Conservation (phyloP, 2,888 invertebrate species). For the Julus scandinavius region DNA sequence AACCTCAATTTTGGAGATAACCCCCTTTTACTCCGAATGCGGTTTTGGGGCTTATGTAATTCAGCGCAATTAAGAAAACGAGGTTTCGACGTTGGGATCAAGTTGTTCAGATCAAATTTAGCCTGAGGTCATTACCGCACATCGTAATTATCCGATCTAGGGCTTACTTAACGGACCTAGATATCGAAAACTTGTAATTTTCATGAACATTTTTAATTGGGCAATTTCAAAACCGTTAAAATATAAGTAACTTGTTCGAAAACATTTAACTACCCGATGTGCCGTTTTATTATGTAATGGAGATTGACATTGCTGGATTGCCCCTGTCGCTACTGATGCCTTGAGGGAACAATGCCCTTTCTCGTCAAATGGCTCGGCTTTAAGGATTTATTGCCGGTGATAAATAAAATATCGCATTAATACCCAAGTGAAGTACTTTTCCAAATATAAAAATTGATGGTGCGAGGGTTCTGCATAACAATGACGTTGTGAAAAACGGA, state of each 20-base stretch:
- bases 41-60: background rate
- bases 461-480: background rate
- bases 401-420: constrained; percentile 24
- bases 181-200: background rate
- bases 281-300: background rate
- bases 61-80: background rate
- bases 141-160: too few relatives aligned
- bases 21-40: constrained; percentile 39
- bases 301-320: background rate
- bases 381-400: background rate
- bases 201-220: background rate
- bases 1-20: constrained; percentile 34
- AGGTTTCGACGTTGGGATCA: constrained; percentile 7
- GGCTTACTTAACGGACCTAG: too few relatives aligned
- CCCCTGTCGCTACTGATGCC: background rate
- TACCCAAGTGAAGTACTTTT: constrained; percentile 6
- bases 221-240: too few relatives aligned
- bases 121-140: too few relatives aligned
- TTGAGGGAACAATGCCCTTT: constrained; percentile 24
- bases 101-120: background rate
- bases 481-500: background rate
- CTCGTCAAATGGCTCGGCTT: background rate
- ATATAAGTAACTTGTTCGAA: too few relatives aligned
- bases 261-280: too few relatives aligned
- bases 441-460: constrained; percentile 35